phyloP scores from a whole-genome alignment of 2,797 vertebrate species.

The Peromyscus attwateri region DNA sequence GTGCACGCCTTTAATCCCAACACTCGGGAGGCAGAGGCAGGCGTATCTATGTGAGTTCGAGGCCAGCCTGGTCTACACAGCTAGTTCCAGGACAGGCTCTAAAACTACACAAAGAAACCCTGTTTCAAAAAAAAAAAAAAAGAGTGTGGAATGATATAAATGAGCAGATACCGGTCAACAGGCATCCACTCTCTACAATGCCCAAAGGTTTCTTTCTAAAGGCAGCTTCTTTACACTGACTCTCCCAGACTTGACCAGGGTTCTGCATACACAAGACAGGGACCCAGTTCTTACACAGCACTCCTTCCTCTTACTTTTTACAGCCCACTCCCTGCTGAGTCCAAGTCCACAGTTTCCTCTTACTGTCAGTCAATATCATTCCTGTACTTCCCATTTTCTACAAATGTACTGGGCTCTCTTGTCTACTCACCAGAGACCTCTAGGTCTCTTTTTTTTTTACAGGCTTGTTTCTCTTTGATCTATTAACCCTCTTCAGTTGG shows the following conservation, averaged over 20 bases:
- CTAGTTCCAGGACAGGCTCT: too few relatives aligned
- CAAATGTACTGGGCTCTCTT: background rate
- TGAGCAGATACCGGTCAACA: background rate
- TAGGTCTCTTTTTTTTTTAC: background rate
- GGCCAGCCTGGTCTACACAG: too few relatives aligned
- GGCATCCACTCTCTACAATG: background rate
- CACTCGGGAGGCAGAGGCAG: too few relatives aligned
- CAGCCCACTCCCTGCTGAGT: background rate
- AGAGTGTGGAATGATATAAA: background rate
- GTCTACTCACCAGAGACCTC: background rate
- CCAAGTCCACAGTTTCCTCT: background rate
- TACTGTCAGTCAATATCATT: background rate
- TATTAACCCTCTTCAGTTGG: background rate
- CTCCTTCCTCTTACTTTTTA: background rate
- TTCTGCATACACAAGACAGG: too few relatives aligned
- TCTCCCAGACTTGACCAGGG: background rate
- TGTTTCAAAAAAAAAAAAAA: too few relatives aligned
- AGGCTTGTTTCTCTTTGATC: background rate
- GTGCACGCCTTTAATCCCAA: too few relatives aligned
- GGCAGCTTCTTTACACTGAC: background rate
- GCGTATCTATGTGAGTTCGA: too few relatives aligned
- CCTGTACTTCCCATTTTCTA: background rate
- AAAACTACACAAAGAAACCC: too few relatives aligned
- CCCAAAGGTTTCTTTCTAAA: background rate
- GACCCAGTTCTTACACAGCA: background rate